Conservation (phyloP, 92 coral and sea anemone species). For the Nematostella vectensis region DNA sequence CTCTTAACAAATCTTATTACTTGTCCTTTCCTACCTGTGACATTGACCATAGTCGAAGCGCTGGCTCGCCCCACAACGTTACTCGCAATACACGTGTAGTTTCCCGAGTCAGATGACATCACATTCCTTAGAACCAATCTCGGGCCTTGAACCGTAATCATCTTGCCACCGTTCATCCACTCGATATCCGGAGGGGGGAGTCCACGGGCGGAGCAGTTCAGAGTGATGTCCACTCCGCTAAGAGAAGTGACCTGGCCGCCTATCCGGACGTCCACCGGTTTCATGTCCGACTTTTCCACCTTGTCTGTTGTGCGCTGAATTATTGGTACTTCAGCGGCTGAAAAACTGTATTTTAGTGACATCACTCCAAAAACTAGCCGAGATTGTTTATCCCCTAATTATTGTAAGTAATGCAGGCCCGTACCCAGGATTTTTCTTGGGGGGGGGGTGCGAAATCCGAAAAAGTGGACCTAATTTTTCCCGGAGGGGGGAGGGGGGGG, state of each 20-base stretch:
- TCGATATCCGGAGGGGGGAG: constrained; percentile 27
- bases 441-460: too few relatives aligned
- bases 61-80: constrained; percentile 44
- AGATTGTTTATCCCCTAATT: too few relatives aligned
- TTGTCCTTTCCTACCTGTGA: too few relatives aligned
- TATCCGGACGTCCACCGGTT: constrained; percentile 20
- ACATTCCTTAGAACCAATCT: constrained; percentile 14
- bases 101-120: constrained; percentile 14
- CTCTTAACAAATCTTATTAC: too few relatives aligned
- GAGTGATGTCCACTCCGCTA: constrained; percentile 28
- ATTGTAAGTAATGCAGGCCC: too few relatives aligned
- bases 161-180: constrained; percentile 40
- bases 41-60: constrained; percentile 24
- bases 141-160: constrained; percentile 16
- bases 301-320: constrained; percentile 18
- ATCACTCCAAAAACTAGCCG: too few relatives aligned
- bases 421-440: too few relatives aligned
- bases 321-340: constrained; percentile 38
- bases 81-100: constrained; percentile 48
- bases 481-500: too few relatives aligned
- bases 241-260: constrained; percentile 32
- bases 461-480: too few relatives aligned
- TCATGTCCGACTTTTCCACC: constrained; percentile 20
- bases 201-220: constrained; percentile 40
- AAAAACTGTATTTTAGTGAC: too few relatives aligned